These are phyloP conservation scores for Drosophila jambulina DNA, from an alignment of 1,140 invertebrate genomes.

Conservation along the genomic window DNA sequence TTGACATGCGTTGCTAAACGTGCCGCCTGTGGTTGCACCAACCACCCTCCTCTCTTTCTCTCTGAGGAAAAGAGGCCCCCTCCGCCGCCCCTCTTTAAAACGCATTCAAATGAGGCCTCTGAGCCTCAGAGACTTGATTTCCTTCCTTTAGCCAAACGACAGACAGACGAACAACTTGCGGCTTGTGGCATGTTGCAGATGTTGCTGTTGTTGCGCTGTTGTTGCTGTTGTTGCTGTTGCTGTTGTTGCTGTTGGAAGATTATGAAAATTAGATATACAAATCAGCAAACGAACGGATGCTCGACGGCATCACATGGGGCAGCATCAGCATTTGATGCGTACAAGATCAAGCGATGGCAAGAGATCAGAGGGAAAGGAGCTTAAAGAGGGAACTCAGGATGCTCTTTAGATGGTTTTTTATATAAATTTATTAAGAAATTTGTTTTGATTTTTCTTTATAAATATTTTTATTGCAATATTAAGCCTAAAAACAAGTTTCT, in stretches of 20 bases:
- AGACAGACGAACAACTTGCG: conserved; percentile 44
- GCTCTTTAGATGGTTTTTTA: background rate
- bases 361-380: background rate
- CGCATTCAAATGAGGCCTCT: conserved; percentile 74
- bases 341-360: conserved; percentile 57
- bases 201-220: conserved; percentile 4
- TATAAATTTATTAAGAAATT: background rate
- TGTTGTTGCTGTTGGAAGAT: conserved; percentile 58
- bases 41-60: background rate
- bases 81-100: conserved; percentile 18
- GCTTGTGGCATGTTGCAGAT: conserved; percentile 57
- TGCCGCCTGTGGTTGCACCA: conserved; percentile 55
- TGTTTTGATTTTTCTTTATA: too few species aligned
- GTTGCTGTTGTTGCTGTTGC: conserved; percentile 18
- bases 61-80: background rate
- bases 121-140: conserved; percentile 68
- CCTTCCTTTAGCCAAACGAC: conserved; percentile 52
- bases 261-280: conserved; percentile 85
- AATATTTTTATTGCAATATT: too few species aligned
- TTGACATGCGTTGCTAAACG: conserved; percentile 82
- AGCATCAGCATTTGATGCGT: conserved; percentile 69
- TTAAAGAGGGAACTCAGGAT: background rate
- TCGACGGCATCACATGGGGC: conserved; percentile 54
- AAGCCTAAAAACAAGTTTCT: background rate
- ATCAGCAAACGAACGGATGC: conserved; percentile 82